Conservation (phyloP, 64 coral and sea anemone genomes). For the Hydrozoanthus tunicans region DNA sequence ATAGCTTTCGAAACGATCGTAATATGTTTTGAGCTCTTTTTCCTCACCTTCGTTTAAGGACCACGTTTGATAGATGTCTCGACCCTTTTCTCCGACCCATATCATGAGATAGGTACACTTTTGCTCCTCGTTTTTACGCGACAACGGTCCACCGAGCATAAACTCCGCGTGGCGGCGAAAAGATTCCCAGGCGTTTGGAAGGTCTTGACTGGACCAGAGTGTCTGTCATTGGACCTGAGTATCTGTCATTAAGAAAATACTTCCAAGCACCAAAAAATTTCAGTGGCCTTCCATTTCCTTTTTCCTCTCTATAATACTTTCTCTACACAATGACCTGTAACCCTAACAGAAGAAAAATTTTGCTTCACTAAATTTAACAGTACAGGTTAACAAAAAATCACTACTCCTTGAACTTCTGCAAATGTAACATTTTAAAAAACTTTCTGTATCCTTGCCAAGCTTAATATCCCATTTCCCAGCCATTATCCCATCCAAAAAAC, state of each 20-base stretch:
- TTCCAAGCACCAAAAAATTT: neutral
- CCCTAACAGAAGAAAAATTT: neutral
- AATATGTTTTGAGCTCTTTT: constrained; percentile 43
- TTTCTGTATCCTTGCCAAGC: neutral
- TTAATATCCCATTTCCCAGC: neutral
- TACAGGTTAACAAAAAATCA: neutral
- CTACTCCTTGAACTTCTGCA: neutral
- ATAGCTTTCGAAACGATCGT: constrained; percentile 32
- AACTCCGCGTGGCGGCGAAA: constrained; percentile 55
- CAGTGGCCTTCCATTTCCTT: neutral
- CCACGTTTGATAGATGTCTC: constrained; percentile 60
- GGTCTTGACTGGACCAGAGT: constrained; percentile 24
- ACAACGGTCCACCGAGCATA: constrained; percentile 44
- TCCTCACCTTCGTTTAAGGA: constrained; percentile 19
- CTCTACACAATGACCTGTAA: neutral
- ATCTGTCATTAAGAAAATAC: neutral
- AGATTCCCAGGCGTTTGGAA: constrained; percentile 26
- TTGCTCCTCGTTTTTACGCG: neutral
- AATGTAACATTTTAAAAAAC: neutral
- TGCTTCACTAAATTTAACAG: constrained; percentile 20
- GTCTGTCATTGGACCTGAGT: neutral
- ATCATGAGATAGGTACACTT: constrained; percentile 59
- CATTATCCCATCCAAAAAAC: neutral
- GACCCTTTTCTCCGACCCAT: constrained; percentile 51
- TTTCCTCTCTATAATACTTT: neutral